Evolutionary conservation across 2,888 invertebrate genomes (phyloP).

Genomic region (Machimus rusticus): DNA sequence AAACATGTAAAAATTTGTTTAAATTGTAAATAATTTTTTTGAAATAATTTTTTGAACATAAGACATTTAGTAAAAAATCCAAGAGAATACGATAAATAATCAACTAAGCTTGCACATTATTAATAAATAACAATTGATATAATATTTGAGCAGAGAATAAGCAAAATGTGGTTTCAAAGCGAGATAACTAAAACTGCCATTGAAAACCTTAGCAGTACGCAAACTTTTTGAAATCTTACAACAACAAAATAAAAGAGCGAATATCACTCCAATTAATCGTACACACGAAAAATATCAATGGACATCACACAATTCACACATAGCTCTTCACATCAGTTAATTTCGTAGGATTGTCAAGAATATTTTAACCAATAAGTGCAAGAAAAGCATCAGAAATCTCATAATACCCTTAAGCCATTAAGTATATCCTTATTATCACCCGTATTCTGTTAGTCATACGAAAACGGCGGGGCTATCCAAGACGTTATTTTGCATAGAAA

Average conservation of each 20-base stretch:
- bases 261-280: neutral
- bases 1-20: neutral
- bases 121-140: neutral
- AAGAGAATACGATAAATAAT: neutral
- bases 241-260: neutral
- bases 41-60: neutral
- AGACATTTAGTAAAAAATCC: neutral
- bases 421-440: neutral
- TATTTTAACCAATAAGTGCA: neutral
- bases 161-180: neutral
- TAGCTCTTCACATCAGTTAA: neutral
- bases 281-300: neutral
- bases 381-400: neutral
- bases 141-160: neutral
- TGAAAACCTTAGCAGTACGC: neutral
- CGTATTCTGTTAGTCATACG: too few species aligned
- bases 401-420: neutral
- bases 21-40: neutral
- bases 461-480: too few species aligned
- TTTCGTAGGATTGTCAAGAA: neutral
- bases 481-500: too few species aligned
- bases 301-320: neutral
- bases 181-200: neutral
- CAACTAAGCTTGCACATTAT: neutral
- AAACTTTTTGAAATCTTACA: neutral